Evolutionary conservation across 1,140 invertebrate genomes (phyloP).

Genomic region (Pseudomyrmex pallidus): DNA sequence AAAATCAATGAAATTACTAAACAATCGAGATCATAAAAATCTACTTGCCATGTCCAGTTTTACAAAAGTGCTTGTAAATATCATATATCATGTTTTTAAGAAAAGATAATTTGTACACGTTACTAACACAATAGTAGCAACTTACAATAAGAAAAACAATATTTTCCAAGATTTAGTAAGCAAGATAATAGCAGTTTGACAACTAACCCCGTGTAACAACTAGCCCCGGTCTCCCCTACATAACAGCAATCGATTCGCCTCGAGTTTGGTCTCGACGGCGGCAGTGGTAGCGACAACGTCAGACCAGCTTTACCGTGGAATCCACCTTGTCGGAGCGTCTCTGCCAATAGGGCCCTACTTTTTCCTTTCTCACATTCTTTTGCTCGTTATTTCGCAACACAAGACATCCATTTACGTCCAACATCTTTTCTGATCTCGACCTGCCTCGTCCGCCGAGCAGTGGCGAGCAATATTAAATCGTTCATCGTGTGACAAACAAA

Average conservation of each 20-base stretch:
- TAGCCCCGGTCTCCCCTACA: too few relatives aligned
- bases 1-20: too few relatives aligned
- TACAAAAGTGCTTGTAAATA: too few relatives aligned
- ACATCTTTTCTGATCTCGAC: slow-evolving; percentile 30
- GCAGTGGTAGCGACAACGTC: slow-evolving; percentile 5
- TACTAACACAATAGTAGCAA: too few relatives aligned
- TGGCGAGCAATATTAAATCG: slow-evolving; percentile 42
- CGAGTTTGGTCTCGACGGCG: slow-evolving; percentile 17
- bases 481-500: neutral
- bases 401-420: slow-evolving; percentile 57
- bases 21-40: too few relatives aligned
- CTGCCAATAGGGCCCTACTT: slow-evolving; percentile 22
- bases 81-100: too few relatives aligned
- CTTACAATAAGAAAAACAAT: too few relatives aligned
- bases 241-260: slow-evolving; percentile 62
- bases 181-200: too few relatives aligned
- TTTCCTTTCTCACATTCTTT: slow-evolving; percentile 53
- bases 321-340: slow-evolving; percentile 53
- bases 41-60: too few relatives aligned
- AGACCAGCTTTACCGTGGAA: slow-evolving; percentile 48
- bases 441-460: slow-evolving; percentile 2
- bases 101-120: too few relatives aligned
- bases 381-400: slow-evolving; percentile 60
- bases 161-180: too few relatives aligned
- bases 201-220: too few relatives aligned